Conservation (phyloP, 2,888 invertebrate species). For the Ochropleura plecta region DNA sequence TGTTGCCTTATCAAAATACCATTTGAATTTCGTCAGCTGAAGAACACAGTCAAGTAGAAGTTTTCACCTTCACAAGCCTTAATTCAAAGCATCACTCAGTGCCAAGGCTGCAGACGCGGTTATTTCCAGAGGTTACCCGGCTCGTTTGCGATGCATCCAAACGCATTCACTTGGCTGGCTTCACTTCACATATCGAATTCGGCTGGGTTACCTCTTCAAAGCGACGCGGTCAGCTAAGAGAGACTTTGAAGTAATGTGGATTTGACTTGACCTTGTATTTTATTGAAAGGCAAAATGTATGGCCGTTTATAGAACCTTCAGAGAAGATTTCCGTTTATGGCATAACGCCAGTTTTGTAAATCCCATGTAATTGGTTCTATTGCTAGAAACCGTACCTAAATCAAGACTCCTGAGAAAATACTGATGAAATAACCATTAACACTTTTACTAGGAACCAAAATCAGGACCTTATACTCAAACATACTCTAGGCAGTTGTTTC, state of each 20-base stretch:
- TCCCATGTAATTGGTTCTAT: too few species aligned
- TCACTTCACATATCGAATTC: conserved; percentile 42
- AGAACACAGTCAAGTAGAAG: not conserved
- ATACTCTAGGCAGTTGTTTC: not conserved
- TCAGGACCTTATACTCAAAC: not conserved
- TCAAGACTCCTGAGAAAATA: too few species aligned
- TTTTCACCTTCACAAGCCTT: not conserved
- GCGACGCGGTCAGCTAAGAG: conserved; percentile 37
- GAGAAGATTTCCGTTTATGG: too few species aligned
- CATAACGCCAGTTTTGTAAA: too few species aligned
- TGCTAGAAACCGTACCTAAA: too few species aligned
- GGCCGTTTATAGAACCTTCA: too few species aligned
- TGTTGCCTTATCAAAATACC: not conserved
- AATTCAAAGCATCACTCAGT: conserved; percentile 23
- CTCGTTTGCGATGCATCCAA: conserved; percentile 64
- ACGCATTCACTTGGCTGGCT: conserved; percentile 50
- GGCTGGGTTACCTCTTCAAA: conserved; percentile 44
- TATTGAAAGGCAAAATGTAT: not conserved
- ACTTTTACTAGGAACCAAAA: not conserved
- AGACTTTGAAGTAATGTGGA: conserved; percentile 25
- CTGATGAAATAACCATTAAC: too few species aligned
- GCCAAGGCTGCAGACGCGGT: conserved; percentile 33
- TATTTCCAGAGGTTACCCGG: conserved; percentile 61
- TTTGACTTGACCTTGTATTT: conserved; percentile 24
- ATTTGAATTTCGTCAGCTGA: not conserved